Conservation (phyloP, 2,113 vertebrate genomes). For the Patagioenas fasciata region DNA sequence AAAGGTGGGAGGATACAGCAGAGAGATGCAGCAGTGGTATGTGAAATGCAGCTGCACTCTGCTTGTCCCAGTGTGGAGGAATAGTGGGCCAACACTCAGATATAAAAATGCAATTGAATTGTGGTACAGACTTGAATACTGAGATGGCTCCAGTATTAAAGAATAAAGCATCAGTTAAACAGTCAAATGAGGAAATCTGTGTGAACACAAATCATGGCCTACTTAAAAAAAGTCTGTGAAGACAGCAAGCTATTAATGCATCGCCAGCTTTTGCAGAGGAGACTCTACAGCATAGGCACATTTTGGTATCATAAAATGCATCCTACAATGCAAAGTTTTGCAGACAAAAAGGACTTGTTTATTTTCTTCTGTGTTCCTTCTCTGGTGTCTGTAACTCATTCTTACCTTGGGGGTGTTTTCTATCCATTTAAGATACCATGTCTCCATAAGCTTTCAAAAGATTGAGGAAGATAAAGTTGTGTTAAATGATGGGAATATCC, state of each 20-base stretch:
- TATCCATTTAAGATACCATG: neutral
- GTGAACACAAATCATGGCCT: neutral
- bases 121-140: neutral
- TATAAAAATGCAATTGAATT: neutral
- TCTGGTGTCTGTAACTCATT: neutral
- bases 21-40: neutral
- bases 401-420: neutral
- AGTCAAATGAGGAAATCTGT: neutral
- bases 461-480: neutral
- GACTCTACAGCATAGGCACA: neutral
- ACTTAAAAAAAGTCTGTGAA: neutral
- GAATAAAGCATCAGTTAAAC: neutral
- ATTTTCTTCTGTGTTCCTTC: neutral
- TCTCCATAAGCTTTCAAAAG: neutral
- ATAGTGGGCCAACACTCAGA: neutral
- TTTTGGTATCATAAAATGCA: neutral
- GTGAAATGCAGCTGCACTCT: neutral
- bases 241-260: neutral
- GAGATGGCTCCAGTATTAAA: neutral
- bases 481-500: neutral
- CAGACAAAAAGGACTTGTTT: neutral
- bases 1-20: neutral
- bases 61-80: neutral
- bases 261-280: neutral
- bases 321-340: neutral